Evolutionary conservation across 2,797 vertebrate genomes (phyloP).

Genomic region (Hapalemur alaotrensis): DNA sequence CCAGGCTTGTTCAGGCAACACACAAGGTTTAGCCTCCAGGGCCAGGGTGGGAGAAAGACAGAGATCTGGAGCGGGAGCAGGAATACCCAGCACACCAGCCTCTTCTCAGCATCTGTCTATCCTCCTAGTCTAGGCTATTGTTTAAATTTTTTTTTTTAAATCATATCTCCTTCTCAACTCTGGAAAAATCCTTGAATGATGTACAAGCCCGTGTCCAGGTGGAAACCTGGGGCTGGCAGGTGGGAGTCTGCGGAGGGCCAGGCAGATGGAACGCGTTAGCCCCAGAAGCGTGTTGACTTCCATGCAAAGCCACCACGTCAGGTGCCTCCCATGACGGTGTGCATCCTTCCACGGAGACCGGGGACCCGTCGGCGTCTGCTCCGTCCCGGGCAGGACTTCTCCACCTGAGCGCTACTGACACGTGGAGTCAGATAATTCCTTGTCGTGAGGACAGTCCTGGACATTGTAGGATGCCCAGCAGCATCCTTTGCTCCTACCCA

Average conservation of each 20-base stretch:
- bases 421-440: too few species aligned
- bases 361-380: not conserved
- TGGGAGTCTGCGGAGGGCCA: not conserved
- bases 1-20: not conserved
- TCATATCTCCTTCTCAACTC: not conserved
- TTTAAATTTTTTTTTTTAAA: not conserved
- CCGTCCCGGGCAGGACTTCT: too few species aligned
- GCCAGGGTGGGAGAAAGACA: not conserved
- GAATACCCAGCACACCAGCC: not conserved
- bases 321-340: not conserved
- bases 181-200: not conserved
- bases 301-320: accelerated
- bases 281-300: not conserved
- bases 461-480: accelerated
- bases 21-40: not conserved
- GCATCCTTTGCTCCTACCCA: too few species aligned
- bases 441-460: not conserved
- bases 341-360: not conserved
- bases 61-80: not conserved
- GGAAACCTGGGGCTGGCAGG: not conserved
- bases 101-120: not conserved
- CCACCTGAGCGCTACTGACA: not conserved
- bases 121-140: not conserved
- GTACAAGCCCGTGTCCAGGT: not conserved
- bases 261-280: not conserved